A percentile compares a stretch with the other conserved stretches of the same genome.
These are phyloP conservation scores for Chymomyza fuscimana DNA, from an alignment of 2,888 invertebrate species.

Conservation along the genomic window DNA sequence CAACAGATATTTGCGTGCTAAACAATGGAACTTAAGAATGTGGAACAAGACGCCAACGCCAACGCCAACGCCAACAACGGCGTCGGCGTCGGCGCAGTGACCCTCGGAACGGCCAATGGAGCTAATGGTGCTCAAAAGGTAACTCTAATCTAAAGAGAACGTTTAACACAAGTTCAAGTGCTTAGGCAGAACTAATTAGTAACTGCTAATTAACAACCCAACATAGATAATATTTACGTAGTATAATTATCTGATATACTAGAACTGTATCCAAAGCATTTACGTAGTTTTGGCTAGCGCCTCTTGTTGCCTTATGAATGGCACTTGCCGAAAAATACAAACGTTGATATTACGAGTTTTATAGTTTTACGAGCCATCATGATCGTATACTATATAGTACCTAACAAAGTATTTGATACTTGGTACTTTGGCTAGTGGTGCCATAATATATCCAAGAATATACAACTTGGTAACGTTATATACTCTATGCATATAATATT, in stretches of 20 bases:
- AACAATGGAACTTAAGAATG: constrained; percentile 15
- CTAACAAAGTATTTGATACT: not conserved
- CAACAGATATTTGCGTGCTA: not conserved
- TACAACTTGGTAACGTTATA: not conserved
- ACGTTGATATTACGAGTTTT: not conserved
- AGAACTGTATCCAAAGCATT: no score
- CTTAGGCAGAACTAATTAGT: not conserved
- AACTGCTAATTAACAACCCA: not conserved
- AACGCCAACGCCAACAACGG: not conserved
- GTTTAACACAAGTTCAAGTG: not conserved
- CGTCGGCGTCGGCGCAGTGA: not conserved
- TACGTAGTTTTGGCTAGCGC: no score
- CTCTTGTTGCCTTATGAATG: not conserved
- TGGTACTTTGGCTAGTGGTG: not conserved
- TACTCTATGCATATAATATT: not conserved
- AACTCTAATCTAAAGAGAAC: not conserved
- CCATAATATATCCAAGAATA: not conserved
- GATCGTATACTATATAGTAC: not conserved
- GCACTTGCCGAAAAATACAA: not conserved
- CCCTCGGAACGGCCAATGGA: constrained; percentile 51
- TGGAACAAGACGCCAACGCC: not conserved
- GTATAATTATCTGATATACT: not conserved
- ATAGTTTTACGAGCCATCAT: not conserved
- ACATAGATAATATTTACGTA: not conserved
- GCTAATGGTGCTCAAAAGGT: constrained; percentile 32